These are phyloP conservation scores for Cryptus viduatorius DNA, from an alignment of 2,888 invertebrate species.

Conservation along the genomic window DNA sequence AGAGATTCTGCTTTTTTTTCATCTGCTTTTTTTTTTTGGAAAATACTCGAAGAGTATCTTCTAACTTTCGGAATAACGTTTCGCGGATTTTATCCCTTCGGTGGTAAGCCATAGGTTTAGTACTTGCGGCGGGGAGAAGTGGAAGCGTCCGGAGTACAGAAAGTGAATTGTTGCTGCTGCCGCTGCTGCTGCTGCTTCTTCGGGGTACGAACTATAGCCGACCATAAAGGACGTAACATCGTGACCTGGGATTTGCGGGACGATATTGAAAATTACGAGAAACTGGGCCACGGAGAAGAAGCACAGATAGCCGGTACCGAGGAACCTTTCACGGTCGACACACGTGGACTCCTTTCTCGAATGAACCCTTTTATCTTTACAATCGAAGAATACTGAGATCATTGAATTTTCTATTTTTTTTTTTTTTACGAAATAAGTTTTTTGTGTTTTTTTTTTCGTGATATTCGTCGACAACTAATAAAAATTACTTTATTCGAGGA, in stretches of 20 bases:
- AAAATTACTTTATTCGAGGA: too few relatives aligned
- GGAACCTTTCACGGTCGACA: slow-evolving; percentile 35
- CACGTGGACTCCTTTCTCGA: slow-evolving; percentile 30
- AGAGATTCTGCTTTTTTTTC: not conserved
- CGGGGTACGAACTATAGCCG: not conserved
- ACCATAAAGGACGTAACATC: slow-evolving; percentile 33
- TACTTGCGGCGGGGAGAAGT: not conserved
- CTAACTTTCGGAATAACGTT: not conserved
- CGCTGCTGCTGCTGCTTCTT: not conserved
- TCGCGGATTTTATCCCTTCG: slow-evolving; percentile 20
- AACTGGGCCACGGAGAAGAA: slow-evolving; percentile 58
- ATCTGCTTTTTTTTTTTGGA: not conserved
- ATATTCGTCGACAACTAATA: not conserved
- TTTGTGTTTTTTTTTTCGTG: not conserved
- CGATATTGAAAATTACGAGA: slow-evolving; percentile 61
- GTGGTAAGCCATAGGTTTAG: not conserved
- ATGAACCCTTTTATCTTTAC: slow-evolving; percentile 9
- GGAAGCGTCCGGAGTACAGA: not conserved
- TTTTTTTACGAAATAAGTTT: not conserved
- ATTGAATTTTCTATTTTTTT: not conserved
- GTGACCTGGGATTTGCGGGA: slow-evolving; percentile 15
- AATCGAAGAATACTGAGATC: not conserved
- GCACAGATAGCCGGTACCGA: slow-evolving; percentile 23
- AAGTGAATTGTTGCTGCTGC: slow-evolving; percentile 19
- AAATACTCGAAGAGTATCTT: not conserved